These are phyloP conservation scores for Caenorhabditis sp. DNA, from an alignment of 2,888 invertebrate genomes.

Conservation along the genomic window DNA sequence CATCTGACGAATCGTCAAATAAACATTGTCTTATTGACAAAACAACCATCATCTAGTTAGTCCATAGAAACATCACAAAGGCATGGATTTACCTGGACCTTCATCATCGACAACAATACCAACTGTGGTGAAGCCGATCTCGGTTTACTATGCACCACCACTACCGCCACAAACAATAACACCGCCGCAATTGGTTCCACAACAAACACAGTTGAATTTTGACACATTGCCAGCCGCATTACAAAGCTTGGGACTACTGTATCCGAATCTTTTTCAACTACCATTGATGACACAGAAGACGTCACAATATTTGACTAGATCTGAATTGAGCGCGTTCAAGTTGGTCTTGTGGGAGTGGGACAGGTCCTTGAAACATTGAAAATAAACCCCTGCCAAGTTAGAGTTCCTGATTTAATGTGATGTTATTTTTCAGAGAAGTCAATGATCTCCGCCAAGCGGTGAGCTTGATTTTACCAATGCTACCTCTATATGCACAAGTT, in stretches of 20 bases:
- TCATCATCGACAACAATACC: conserved; percentile 16
- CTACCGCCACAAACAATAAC: conserved; percentile 16
- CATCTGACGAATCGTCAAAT: neutral
- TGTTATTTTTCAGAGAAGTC: conserved; percentile 37
- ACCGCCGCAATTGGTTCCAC: neutral
- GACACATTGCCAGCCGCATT: neutral
- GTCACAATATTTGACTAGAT: conserved; percentile 21
- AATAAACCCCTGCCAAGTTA: neutral
- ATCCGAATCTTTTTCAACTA: conserved; percentile 11
- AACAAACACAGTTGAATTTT: neutral
- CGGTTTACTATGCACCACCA: conserved; percentile 13
- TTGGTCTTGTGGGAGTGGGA: conserved; percentile 7
- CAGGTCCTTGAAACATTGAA: too few relatives aligned
- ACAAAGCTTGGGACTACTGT: conserved; percentile 3
- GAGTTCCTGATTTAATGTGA: neutral
- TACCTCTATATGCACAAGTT: conserved; percentile 19
- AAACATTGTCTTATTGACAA: neutral
- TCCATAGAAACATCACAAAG: neutral
- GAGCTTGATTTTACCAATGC: conserved; percentile 35
- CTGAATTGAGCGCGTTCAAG: conserved; percentile 36
- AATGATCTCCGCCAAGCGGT: conserved; percentile 32
- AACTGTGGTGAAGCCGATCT: conserved; percentile 12
- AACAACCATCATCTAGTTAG: neutral
- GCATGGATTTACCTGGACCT: conserved; percentile 40
- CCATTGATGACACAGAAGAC: neutral